Base-by-base conservation (phyloP, 2,888 invertebrate species). In the Iselma pallidipennis region DNA sequence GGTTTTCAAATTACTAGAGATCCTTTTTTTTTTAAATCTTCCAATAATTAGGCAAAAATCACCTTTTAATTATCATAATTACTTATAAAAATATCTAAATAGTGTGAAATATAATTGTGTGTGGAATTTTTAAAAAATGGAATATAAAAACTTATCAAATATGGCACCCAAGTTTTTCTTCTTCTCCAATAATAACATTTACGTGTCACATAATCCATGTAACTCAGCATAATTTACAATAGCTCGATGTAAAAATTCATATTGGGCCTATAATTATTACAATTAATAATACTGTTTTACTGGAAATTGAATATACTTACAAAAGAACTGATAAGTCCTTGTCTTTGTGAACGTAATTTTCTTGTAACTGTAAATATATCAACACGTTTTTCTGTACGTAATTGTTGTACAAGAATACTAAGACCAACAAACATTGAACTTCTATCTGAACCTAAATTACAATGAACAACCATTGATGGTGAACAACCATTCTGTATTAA, bases 181-280 rank as follows among this genome's bases (percentile, higher is more conserved):
- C 2, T 37, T 3, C 16, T 37, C 16, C 4, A 23, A n/a, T 23
- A 45, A 45, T 23, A 55, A 67, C 63, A 69, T 71, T 77, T 76
- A 80, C 66, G 74, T 74, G 60, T 89, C 89, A 56, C 88, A 85
- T 67, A 93, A 83, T 82, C 91, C 91, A 83, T 94, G 94, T 71
- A 94, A 87, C 81, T 94, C 94, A 68, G 92, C 90, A 80, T 94
- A 94, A 84, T 94, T 94, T 70, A 93, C 87, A 82, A 95, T 91
- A 81, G 94, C 94, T 84, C 94, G 91, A 85, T 95, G 92, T 75
- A 95, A 86, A 84, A 95, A 95, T 86, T 95, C 94, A 83, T 95
- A 95, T 84, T 95, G 95, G 82, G 91, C 89, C 94, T 95, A 85
- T 28, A 85, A 85, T 49, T 60, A 53, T 69, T n/a, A 26, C 33